Evolutionary conservation across 2,797 vertebrate genomes (phyloP).

Genomic region (Sebastes ruberrimus): DNA sequence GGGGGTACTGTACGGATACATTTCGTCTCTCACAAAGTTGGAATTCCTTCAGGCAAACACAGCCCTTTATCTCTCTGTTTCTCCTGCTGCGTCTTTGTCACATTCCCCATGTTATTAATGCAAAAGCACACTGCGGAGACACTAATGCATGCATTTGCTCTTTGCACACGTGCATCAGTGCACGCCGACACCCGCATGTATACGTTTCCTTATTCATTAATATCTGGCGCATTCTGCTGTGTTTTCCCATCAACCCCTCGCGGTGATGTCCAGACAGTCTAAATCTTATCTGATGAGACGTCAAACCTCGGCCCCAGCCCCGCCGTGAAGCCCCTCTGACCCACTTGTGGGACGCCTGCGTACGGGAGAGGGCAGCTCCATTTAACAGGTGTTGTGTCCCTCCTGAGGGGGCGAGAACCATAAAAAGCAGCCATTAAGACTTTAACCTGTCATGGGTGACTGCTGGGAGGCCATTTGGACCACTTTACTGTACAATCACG

Average conservation of each 20-base stretch:
- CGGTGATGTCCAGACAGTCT: slow-evolving; percentile 66
- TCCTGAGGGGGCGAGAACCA: slow-evolving; percentile 62
- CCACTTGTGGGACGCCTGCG: slow-evolving; percentile 65
- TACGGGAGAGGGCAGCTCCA: slow-evolving; percentile 52
- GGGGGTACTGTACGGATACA: slow-evolving; percentile 19
- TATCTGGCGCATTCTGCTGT: slow-evolving; percentile 53
- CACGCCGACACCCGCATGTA: slow-evolving; percentile 29
- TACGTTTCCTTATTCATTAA: slow-evolving; percentile 54
- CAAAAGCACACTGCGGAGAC: slow-evolving; percentile 53
- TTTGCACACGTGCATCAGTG: slow-evolving; percentile 36
- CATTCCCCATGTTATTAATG: slow-evolving; percentile 58
- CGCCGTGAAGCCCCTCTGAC: slow-evolving; percentile 7
- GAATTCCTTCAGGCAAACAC: slow-evolving; percentile 67
- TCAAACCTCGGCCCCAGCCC: slow-evolving; percentile 25
- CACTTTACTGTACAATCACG: slow-evolving; percentile 80
- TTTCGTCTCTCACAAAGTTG: slow-evolving; percentile 56
- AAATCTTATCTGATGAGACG: slow-evolving; percentile 65
- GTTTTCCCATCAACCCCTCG: slow-evolving; percentile 70
- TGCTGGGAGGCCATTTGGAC: slow-evolving; percentile 78
- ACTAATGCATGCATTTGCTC: slow-evolving; percentile 49
- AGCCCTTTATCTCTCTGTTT: slow-evolving; percentile 54
- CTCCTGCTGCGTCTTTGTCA: slow-evolving; percentile 69
- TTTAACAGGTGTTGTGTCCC: slow-evolving; percentile 82
- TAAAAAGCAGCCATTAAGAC: slow-evolving; percentile 81
- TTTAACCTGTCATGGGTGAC: slow-evolving; percentile 84